Percentiles rank a stretch among this genome's conserved stretches.
Evolutionary conservation across 2,888 invertebrate genomes (phyloP).

Genomic region (Ochropleura plecta): DNA sequence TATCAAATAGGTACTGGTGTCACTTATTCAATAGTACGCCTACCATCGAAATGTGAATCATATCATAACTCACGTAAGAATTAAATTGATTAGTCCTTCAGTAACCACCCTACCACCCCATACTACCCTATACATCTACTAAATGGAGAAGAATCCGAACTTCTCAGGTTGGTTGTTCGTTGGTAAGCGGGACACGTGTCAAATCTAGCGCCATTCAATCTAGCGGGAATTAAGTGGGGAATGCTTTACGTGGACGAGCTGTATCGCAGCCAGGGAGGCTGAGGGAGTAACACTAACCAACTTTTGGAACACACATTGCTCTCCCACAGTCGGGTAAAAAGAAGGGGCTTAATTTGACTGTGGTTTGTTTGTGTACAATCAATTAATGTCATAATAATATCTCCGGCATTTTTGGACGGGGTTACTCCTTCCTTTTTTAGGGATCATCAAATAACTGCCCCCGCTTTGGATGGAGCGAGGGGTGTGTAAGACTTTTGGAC

Average conservation of each 20-base stretch:
- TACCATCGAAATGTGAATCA: background rate
- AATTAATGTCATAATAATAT: background rate
- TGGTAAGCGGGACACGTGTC: conserved; percentile 72
- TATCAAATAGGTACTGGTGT: background rate
- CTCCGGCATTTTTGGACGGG: background rate
- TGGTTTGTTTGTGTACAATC: background rate
- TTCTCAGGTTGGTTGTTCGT: conserved; percentile 56
- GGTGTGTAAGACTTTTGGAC: no score
- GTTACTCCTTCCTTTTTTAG: background rate
- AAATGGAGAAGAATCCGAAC: conserved; percentile 38
- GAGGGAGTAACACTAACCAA: conserved; percentile 30
- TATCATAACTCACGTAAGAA: conserved; percentile 3
- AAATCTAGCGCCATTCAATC: conserved; percentile 79
- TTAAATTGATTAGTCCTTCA: conserved; percentile 9
- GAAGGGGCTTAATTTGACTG: background rate
- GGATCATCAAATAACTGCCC: no score
- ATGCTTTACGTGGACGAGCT: conserved; percentile 78
- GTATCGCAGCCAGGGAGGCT: conserved; percentile 68
- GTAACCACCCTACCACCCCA: background rate
- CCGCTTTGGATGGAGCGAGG: no score
- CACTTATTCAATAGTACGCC: background rate
- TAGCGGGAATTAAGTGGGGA: conserved; percentile 76
- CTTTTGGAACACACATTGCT: background rate
- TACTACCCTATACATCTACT: background rate
- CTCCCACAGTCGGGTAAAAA: background rate